phyloP scores from a whole-genome alignment of 2,113 vertebrate genomes.

The Channa argus region DNA sequence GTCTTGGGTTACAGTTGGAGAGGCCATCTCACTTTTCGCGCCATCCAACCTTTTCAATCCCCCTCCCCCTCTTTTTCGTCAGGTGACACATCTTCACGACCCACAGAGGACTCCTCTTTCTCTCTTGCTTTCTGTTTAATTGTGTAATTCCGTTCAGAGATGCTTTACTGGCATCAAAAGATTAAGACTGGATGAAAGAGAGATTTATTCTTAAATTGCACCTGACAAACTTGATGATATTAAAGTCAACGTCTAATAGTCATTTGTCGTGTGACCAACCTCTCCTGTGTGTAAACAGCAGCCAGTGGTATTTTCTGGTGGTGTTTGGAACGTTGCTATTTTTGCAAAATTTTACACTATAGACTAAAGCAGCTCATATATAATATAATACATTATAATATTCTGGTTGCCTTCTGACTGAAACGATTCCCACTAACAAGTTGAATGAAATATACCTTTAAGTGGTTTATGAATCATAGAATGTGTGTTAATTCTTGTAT shows the following conservation, averaged over 20 bases:
- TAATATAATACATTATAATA: too few species aligned
- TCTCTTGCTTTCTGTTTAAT: conserved; percentile 15
- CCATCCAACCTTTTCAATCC: conserved; percentile 75
- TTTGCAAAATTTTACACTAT: too few species aligned
- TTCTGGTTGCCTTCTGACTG: too few species aligned
- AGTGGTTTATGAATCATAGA: too few species aligned
- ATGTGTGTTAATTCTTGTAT: too few species aligned
- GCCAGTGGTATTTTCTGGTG: too few species aligned
- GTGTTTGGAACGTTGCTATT: too few species aligned
- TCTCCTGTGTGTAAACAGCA: too few species aligned
- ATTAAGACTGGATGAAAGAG: background rate
- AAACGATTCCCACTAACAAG: too few species aligned
- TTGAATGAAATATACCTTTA: too few species aligned
- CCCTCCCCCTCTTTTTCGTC: conserved; percentile 67
- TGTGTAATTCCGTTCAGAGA: conserved; percentile 7
- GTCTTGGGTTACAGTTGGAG: conserved; percentile 81
- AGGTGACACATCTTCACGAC: conserved; percentile 81
- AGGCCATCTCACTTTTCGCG: conserved; percentile 81
- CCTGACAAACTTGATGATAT: conserved; percentile 33
- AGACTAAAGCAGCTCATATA: too few species aligned
- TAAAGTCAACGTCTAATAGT: conserved; percentile 32
- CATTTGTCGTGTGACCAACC: too few species aligned
- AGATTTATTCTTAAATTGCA: conserved; percentile 25
- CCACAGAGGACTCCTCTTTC: conserved; percentile 76
- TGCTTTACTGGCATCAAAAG: background rate